Percentiles rank a stretch among this genome's conserved stretches.
Evolutionary conservation across 2,113 vertebrate genomes (phyloP).

Genomic region (Neofelis nebulosa): DNA sequence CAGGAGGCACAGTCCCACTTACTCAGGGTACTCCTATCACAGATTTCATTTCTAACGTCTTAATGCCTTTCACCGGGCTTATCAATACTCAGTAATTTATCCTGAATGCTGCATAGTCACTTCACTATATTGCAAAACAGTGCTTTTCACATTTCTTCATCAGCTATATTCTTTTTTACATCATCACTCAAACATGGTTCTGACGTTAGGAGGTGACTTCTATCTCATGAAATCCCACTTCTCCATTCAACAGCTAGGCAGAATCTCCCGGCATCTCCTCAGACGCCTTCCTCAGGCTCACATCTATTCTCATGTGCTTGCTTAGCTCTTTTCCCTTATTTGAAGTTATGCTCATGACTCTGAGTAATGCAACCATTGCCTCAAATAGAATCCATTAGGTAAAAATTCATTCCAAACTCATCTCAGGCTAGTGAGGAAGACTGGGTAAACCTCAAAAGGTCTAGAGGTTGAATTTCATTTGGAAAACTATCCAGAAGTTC

Average conservation of each 20-base stretch:
- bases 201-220: slow-evolving; percentile 56
- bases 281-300: neutral
- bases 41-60: neutral
- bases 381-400: slow-evolving; percentile 79
- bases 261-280: slow-evolving; percentile 61
- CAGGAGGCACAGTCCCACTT: neutral
- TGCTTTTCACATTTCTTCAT: slow-evolving; percentile 36
- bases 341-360: slow-evolving; percentile 58
- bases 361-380: slow-evolving; percentile 6
- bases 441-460: slow-evolving; percentile 69
- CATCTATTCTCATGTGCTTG: slow-evolving; percentile 62
- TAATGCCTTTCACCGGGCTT: neutral
- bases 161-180: slow-evolving; percentile 37
- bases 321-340: slow-evolving; percentile 62
- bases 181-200: slow-evolving; percentile 9
- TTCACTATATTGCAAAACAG: neutral
- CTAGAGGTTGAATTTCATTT: slow-evolving; percentile 78
- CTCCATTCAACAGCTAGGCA: slow-evolving; percentile 62
- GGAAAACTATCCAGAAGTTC: slow-evolving; percentile 71
- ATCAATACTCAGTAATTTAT: neutral
- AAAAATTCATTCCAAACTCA: slow-evolving; percentile 73
- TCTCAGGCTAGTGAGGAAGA: slow-evolving; percentile 55
- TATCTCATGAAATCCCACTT: slow-evolving; percentile 8
- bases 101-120: neutral
- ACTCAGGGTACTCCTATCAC: neutral